These are phyloP conservation scores for Mus spicilegus DNA, from an alignment of 2,113 vertebrate genomes.

Conservation along the genomic window DNA sequence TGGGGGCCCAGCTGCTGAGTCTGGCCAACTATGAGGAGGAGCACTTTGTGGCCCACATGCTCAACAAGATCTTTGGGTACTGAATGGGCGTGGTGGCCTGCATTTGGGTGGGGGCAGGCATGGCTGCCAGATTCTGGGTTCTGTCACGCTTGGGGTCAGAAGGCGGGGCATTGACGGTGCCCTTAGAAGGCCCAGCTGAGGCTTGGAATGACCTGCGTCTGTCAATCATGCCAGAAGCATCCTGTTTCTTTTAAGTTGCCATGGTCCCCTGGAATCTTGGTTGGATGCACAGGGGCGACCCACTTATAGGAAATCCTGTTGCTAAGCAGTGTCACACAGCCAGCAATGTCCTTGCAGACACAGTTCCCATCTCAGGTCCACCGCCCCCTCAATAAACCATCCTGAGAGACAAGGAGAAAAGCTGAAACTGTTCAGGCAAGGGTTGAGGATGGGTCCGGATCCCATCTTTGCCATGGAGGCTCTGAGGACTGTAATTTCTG, in stretches of 20 bases:
- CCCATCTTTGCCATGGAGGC: background rate
- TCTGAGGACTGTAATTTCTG: background rate
- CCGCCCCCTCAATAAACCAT: background rate
- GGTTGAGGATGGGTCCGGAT: too few relatives aligned
- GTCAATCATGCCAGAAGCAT: background rate
- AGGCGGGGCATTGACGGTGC: background rate
- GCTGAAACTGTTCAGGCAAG: background rate
- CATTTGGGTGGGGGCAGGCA: background rate
- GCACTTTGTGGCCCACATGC: constrained; percentile 91
- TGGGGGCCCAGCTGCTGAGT: constrained; percentile 95
- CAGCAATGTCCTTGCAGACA: background rate
- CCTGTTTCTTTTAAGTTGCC: background rate
- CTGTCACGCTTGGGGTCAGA: background rate
- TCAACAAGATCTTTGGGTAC: constrained; percentile 96
- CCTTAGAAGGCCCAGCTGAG: background rate
- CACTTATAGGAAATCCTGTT: background rate
- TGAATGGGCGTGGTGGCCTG: background rate
- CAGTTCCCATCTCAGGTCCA: background rate
- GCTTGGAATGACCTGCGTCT: background rate
- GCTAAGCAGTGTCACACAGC: background rate
- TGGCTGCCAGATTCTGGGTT: background rate
- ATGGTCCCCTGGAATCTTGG: background rate
- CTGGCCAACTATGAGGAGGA: constrained; percentile 93
- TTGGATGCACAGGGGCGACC: background rate
- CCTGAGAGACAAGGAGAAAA: background rate